These are phyloP conservation scores for Tipula vernalis DNA, from an alignment of 2,888 invertebrate genomes.

Conservation along the genomic window DNA sequence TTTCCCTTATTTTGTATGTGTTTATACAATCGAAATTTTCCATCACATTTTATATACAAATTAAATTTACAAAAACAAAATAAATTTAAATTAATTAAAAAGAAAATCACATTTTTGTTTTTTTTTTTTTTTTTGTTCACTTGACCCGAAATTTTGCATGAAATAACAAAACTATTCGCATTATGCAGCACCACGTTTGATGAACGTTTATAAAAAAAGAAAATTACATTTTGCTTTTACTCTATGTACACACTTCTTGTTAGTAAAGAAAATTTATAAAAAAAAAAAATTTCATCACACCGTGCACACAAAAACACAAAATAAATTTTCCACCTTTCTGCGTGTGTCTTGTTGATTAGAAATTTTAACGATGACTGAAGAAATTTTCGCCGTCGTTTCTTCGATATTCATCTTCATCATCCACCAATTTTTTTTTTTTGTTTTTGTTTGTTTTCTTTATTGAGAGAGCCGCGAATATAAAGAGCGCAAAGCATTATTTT, in stretches of 20 bases:
- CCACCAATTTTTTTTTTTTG: not conserved
- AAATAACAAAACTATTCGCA: not conserved
- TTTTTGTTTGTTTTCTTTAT: not conserved
- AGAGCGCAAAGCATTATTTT: not conserved
- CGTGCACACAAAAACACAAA: not conserved
- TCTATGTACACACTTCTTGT: not conserved
- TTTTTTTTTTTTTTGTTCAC: not conserved
- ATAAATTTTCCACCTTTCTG: not conserved
- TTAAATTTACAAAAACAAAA: not conserved
- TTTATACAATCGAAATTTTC: not conserved
- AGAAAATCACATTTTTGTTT: not conserved
- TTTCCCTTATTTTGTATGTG: not conserved
- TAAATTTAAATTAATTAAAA: not conserved
- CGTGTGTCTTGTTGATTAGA: not conserved
- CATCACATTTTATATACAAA: not conserved
- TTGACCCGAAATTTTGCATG: not conserved
- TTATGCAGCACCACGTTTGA: not conserved
- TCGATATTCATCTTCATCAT: not conserved
- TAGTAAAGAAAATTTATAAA: not conserved
- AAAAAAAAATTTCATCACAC: not conserved
- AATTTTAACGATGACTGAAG: not conserved
- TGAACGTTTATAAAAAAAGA: not conserved
- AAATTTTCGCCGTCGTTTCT: not conserved
- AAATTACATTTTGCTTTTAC: not conserved
- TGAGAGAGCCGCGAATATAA: not conserved